phyloP scores from a whole-genome alignment of 2,797 vertebrate species.

The Pantherophis alleghaniensis region DNA sequence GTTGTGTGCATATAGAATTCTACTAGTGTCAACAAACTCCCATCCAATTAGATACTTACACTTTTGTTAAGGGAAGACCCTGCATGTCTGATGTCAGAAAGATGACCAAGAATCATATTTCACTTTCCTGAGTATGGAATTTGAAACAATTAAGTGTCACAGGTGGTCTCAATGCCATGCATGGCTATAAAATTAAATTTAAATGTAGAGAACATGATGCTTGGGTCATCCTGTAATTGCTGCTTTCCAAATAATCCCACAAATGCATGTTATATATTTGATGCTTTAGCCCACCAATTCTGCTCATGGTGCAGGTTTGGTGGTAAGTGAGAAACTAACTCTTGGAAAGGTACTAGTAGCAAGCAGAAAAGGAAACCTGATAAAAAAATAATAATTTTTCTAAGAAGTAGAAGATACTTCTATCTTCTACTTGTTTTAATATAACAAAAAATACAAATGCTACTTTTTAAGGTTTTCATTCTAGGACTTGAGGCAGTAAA shows the following conservation, averaged over 20 bases:
- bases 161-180: slow-evolving; percentile 21
- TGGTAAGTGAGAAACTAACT: neutral
- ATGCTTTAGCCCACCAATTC: neutral
- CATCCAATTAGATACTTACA: neutral
- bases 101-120: neutral
- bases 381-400: neutral
- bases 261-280: neutral
- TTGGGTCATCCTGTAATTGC: slow-evolving; percentile 13
- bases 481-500: neutral
- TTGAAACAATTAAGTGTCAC: neutral
- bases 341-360: neutral
- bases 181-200: slow-evolving; percentile 22
- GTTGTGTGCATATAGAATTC: neutral
- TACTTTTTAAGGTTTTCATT: neutral
- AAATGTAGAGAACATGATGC: slow-evolving; percentile 3
- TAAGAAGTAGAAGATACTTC: neutral
- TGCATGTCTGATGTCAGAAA: neutral
- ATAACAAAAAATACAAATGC: neutral
- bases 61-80: neutral
- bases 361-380: slow-evolving; percentile 1
- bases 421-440: neutral
- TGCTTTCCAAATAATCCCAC: neutral
- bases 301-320: neutral
- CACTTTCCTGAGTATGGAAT: neutral
- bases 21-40: neutral